Evolutionary conservation across 2,113 vertebrate species (phyloP), one percentile per base, ranked within the genome.

Genomic region (Cryptotis parvus): DNA sequence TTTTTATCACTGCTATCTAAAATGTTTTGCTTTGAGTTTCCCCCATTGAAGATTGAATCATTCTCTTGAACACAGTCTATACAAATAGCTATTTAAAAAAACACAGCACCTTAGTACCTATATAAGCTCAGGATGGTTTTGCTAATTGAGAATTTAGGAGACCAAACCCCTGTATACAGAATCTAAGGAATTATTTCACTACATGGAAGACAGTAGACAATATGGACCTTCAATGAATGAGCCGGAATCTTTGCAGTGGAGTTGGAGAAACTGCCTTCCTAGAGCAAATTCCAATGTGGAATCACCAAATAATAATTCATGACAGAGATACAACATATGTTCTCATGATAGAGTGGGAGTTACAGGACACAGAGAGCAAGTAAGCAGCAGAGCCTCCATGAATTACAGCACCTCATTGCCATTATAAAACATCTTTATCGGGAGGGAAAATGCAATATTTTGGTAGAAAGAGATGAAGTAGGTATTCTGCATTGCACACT

Each of bases 391-490:
- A 93, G 93, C 1, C 93, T 95, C 94, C 24, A 43, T 97, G 96
- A 97, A 90, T 96, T 97, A 96, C 39, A 85, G 63, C 63, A 93
- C 96, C 94, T 96, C 97, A 89, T 91, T 95, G 97, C 84, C 91
- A 87, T 96, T 94, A 97, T 96, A 97, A 97, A 97, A 87, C 95
- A 97, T 96, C 89, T 96, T 97, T 97, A 97, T 92, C 96, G 95
- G 91, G 97, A 96, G 58, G 69, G 88, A 95, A 97, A 97, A 97
- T 5, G 85, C 55, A 97, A 84, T 97, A 96, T 97, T 98, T 98
- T 96, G 94, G 96, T 96, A 94, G 95, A 92, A 94, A 73, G 94
- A 97, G 93, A 96, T 94, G 87, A 96, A 97, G 92, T 93, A 97
- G 77, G 78, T 95, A 96, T 91, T 91, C 66, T 91, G 94, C 94